Base-by-base conservation (phyloP, 2,113 vertebrate genomes). In the Mystacornis crossleyi region DNA sequence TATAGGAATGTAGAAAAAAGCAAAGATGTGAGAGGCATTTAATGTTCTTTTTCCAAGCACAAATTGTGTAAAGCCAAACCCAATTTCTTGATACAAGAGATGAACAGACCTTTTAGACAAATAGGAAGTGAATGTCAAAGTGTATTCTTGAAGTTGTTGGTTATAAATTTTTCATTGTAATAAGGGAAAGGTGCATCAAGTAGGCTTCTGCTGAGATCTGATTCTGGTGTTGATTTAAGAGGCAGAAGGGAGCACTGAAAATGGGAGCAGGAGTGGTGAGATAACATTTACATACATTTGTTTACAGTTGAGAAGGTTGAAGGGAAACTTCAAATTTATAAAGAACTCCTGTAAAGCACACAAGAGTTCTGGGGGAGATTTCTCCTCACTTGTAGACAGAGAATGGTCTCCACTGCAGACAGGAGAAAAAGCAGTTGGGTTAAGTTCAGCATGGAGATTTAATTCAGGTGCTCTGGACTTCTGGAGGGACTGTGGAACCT, bases 381-480 rank as follows among this genome's bases (percentile, higher is more conserved):
- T 84, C 67, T 75, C 40, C 38, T 94, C 20, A 4, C 4, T 29
- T 60, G 13, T 36, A 54, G 65, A 6, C 8, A 17, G 14, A 47
- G 38, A 81, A 58, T 34, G 10, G 14, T 60, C 38, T 79, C 43
- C 3, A 12, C 47, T 64, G 33, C 7, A 15, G 48, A 25, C 57
- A 79, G 33, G 14, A 31, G 16, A 74, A 84, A 65, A 81, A 89
- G 34, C 18, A 89, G 17, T 45, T 69, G 36, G 15, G 36, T 88
- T 80, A 54, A 88, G 77, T 88, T 93, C 88, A 88, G 31, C 54
- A 50, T 20, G 36, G 69, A 72, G 38, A 57, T 88, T 88, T 74
- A 54, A 47, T 94, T 89, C 65, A 69, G 45, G 16, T 29, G 29
- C 14, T 95, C n/a, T 3, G 10, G 11, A 26, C 10, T 87, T 67